Conservation (phyloP, 2,888 invertebrate species). For the Lepidochrysops patricia region DNA sequence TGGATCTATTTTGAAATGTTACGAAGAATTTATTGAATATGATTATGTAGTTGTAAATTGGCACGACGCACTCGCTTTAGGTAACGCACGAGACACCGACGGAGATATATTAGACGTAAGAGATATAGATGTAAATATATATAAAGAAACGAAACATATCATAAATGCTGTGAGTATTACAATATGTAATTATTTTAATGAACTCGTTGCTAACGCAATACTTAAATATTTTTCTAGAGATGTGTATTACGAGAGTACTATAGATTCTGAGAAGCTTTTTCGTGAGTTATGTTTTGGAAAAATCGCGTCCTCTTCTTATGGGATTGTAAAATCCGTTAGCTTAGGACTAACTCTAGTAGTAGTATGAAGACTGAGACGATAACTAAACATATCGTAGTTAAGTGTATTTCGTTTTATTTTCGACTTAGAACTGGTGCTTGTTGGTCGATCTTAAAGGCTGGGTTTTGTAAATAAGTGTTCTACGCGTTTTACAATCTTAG, state of each 20-base stretch:
- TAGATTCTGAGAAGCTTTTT: constrained; percentile 58
- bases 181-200: constrained; percentile 69
- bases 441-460: constrained; percentile 73
- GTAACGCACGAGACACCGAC: constrained; percentile 52
- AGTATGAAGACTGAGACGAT: constrained; percentile 70
- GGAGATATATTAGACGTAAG: constrained; percentile 42
- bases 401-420: constrained; percentile 67
- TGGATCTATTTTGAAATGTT: constrained; percentile 60
- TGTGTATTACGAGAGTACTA: constrained; percentile 66
- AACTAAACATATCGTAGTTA: constrained; percentile 70
- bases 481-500: constrained; percentile 66
- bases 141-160: constrained; percentile 68
- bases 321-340: constrained; percentile 68
- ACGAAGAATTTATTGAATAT: constrained; percentile 55
- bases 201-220: constrained; percentile 67
- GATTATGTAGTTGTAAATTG: constrained; percentile 41
- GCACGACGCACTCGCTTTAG: constrained; percentile 68
- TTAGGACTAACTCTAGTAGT: constrained; percentile 71
- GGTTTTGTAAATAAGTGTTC: constrained; percentile 69
- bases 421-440: constrained; percentile 74
- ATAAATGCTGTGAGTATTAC: constrained; percentile 72
- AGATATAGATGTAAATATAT: constrained; percentile 53
- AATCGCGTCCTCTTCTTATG: constrained; percentile 73
- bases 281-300: constrained; percentile 61
- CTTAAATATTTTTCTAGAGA: constrained; percentile 74